Conservation (phyloP, 2,797 vertebrate genomes). For the Gobio occitaniae region DNA sequence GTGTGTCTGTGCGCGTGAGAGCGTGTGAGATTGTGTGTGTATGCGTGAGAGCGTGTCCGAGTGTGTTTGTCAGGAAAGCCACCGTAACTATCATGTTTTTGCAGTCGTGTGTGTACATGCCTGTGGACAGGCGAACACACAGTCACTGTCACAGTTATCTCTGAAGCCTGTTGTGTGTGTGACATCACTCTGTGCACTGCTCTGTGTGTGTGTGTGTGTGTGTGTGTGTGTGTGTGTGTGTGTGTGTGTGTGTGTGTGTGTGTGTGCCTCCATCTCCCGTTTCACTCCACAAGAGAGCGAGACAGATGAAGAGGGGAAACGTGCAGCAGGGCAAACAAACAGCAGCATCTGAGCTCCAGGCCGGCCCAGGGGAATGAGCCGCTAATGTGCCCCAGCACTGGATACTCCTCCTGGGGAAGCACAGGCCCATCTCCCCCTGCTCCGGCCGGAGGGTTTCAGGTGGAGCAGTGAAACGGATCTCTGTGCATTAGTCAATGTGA, state of each 20-base stretch:
- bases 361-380: conserved; percentile 41
- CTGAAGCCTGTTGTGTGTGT: conserved; percentile 17
- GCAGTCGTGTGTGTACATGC: not conserved
- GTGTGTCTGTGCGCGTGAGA: not conserved
- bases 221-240: conserved; percentile 9
- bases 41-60: not conserved
- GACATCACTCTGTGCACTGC: conserved; percentile 17
- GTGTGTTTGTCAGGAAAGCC: conserved; percentile 18
- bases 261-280: conserved; percentile 12
- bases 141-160: conserved; percentile 2
- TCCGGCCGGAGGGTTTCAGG: conserved; percentile 24
- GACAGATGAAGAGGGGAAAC: not conserved
- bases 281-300: conserved; percentile 38
- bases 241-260: not conserved
- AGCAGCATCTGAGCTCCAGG: conserved; percentile 28
- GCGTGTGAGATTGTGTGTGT: not conserved
- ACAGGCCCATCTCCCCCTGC: not conserved
- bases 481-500: conserved; percentile 38
- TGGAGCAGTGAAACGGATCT: conserved; percentile 45
- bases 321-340: conserved; percentile 48
- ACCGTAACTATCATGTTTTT: not conserved
- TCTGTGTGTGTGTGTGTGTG: conserved; percentile 6
- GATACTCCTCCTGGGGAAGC: conserved; percentile 47
- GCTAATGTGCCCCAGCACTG: conserved; percentile 44
- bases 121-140: not conserved